These are phyloP conservation scores for Drosophila niveifrons DNA, from an alignment of 2,888 invertebrate genomes.

Conservation along the genomic window DNA sequence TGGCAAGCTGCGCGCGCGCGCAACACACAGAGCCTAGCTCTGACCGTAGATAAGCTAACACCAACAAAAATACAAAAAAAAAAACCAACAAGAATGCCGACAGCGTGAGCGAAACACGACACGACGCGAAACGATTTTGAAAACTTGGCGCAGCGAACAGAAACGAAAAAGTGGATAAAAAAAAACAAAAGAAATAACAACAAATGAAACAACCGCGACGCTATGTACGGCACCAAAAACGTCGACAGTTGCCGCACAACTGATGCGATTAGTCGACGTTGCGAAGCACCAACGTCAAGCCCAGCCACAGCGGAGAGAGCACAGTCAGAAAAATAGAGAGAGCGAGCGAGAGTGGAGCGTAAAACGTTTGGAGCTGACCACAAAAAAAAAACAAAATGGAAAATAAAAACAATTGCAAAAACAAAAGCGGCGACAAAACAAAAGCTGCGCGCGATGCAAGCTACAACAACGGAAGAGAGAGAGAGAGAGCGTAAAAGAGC, in stretches of 20 bases:
- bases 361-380: conserved; percentile 47
- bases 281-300: conserved; percentile 37
- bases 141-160: conserved; percentile 19
- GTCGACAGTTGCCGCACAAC: conserved; percentile 76
- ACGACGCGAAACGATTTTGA: conserved; percentile 20
- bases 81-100: not conserved
- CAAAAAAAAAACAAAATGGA: conserved; percentile 19
- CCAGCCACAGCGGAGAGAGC: conserved; percentile 19
- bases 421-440: conserved; percentile 51
- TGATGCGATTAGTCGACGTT: conserved; percentile 56
- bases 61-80: no score
- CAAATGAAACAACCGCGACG: conserved; percentile 31
- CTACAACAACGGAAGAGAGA: not conserved
- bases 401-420: conserved; percentile 39
- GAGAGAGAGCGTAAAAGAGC: not conserved
- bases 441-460: conserved; percentile 53
- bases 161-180: not conserved
- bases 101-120: conserved; percentile 6
- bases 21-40: conserved; percentile 6
- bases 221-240: conserved; percentile 55
- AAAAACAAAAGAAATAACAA: not conserved
- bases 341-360: conserved; percentile 19
- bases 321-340: conserved; percentile 1
- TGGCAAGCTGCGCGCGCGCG: conserved; percentile 65
- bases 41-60: conserved; percentile 10